A percentile compares a stretch with the other conserved stretches of the same genome.
These are phyloP conservation scores for Dryadula phaetusa DNA, from an alignment of 2,888 invertebrate species.

Conservation along the genomic window DNA sequence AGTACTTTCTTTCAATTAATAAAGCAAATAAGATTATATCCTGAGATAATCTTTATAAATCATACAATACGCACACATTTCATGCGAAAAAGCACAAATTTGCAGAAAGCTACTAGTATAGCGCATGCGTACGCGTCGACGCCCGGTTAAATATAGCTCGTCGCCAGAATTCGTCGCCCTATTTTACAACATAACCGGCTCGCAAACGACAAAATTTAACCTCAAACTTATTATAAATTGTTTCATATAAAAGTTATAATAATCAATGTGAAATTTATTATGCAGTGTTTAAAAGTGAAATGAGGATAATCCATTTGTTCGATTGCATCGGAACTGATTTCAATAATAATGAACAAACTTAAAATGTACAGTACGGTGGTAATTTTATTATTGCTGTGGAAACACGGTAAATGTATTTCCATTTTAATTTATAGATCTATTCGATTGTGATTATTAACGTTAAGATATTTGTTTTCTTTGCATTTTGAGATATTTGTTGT, in stretches of 20 bases:
- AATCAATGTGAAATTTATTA: conserved; percentile 31
- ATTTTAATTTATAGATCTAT: conserved; percentile 27
- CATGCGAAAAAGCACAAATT: conserved; percentile 22
- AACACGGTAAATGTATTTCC: conserved; percentile 59
- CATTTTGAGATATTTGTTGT: no score
- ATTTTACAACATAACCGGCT: conserved; percentile 61
- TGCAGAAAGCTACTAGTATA: conserved; percentile 29
- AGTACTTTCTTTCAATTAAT: no score
- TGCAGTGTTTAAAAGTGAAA: conserved; percentile 50
- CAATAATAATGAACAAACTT: conserved; percentile 45
- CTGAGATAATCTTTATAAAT: conserved; percentile 37
- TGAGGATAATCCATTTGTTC: conserved; percentile 51
- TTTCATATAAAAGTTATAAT: conserved; percentile 23
- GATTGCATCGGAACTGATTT: conserved; percentile 43
- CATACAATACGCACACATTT: conserved; percentile 22
- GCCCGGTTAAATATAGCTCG: conserved; percentile 76
- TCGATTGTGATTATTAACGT: conserved; percentile 12
- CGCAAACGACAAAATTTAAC: conserved; percentile 65
- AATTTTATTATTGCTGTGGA: conserved; percentile 60
- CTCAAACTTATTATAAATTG: conserved; percentile 43
- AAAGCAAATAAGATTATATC: not conserved
- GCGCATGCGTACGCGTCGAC: conserved; percentile 76
- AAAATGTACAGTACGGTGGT: conserved; percentile 59
- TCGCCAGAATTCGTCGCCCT: conserved; percentile 70
- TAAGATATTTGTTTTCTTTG: not conserved